A percentile compares a stretch with the other conserved stretches of the same genome.
Conservation (phyloP, 2,113 vertebrate genomes). For the Rhinichthys klamathensis region DNA sequence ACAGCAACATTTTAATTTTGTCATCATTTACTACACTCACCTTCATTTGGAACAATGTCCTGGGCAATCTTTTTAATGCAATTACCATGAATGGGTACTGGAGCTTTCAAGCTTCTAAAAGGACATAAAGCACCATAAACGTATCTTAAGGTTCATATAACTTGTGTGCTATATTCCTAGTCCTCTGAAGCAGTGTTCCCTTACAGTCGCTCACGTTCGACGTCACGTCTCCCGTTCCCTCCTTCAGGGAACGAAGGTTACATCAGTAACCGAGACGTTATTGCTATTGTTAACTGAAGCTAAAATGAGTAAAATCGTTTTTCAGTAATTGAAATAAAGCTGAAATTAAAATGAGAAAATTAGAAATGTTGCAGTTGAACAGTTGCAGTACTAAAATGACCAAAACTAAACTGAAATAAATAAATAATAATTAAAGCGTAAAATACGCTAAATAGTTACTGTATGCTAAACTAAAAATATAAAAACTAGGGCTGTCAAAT, state of each 20-base stretch:
- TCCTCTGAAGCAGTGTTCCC: neutral
- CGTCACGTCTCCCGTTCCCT: too few relatives aligned
- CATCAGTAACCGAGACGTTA: too few relatives aligned
- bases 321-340: neutral
- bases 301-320: neutral
- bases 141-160: neutral
- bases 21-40: neutral
- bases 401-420: neutral
- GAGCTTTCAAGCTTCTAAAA: neutral
- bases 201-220: too few relatives aligned
- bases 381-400: too few relatives aligned
- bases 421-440: too few relatives aligned
- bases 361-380: too few relatives aligned
- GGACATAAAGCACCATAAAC: neutral
- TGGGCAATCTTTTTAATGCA: neutral
- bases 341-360: neutral
- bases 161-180: neutral
- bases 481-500: too few relatives aligned
- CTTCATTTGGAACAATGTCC: neutral
- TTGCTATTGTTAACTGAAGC: neutral
- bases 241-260: too few relatives aligned
- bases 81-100: neutral
- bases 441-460: too few relatives aligned
- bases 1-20: neutral
- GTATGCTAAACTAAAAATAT: too few relatives aligned